Base-by-base conservation (phyloP, 2,888 invertebrate genomes). In the Acronicta alni region DNA sequence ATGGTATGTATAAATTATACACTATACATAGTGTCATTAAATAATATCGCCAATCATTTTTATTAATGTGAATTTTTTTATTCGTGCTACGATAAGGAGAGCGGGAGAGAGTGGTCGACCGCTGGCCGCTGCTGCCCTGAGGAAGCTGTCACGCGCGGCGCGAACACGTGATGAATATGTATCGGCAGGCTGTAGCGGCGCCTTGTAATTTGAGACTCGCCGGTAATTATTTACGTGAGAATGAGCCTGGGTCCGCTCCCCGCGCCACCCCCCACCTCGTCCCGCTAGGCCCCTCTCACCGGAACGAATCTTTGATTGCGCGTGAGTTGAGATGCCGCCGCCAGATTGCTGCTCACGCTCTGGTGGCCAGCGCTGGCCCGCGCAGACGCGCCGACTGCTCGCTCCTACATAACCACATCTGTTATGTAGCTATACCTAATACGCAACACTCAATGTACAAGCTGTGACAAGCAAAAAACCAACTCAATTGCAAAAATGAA, bases 161-260 rank as follows among this genome's bases (percentile, higher is more conserved):
- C 87, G 89, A 92, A 89, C 92, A 92, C 82, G 89, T 90, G 93
- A 92, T 91, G 93, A 90, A 91, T 91, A 91, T 89, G 89, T 91
- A 93, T 91, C 91, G 92, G 91, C 90, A 89, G 89, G 86, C 88
- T 72, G 82, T 79, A 77, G 85, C 92, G 91, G 91, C 92, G 91
- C 92, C 93, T 93, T 93, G 93, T 94, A 94, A 94, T 94, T 92
- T 93, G 91, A 92, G 82, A 87, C 87, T 89, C 87, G 90, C 91
- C 90, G 90, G 91, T 93, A 93, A 94, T 93, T 94, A 93, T 94
- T 93, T 93, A 93, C 93, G 93, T 93, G 92, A 93, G 93, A 93
- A 90, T 91, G 91, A 88, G 67, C 78, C 83, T 83, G 79, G 73
- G 69, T 79, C 80, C 73, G 77, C 75, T 77, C 77, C 79, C 75